These are phyloP conservation scores for Takifugu rubripes DNA, from an alignment of 2,797 vertebrate genomes.

Conservation along the genomic window DNA sequence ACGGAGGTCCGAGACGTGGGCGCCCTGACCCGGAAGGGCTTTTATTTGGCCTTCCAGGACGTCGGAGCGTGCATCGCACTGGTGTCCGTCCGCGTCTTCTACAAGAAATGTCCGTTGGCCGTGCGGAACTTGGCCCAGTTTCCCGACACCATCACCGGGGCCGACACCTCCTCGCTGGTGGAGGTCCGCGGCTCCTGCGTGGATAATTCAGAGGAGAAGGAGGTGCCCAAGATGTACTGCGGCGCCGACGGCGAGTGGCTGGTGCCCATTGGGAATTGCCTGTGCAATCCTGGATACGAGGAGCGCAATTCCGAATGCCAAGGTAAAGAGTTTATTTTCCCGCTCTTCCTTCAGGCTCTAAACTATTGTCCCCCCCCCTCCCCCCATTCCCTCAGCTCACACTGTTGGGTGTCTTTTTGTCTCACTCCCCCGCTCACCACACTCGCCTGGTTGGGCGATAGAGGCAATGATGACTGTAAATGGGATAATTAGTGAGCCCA, in stretches of 20 bases:
- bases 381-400: conserved; percentile 9
- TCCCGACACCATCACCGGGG: conserved; percentile 93
- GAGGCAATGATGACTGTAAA: conserved; percentile 77
- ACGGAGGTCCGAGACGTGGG: conserved; percentile 94
- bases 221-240: conserved; percentile 99
- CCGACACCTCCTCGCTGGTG: conserved; percentile 94
- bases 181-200: conserved; percentile 96
- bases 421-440: conserved; percentile 8
- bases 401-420: conserved; percentile 30
- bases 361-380: conserved; percentile 15
- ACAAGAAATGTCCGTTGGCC: conserved; percentile 92
- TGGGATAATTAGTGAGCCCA: conserved; percentile 83
- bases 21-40: conserved; percentile 86
- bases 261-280: conserved; percentile 96
- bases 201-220: conserved; percentile 95
- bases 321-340: conserved; percentile 76
- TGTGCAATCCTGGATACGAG: conserved; percentile 94
- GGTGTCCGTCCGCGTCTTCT: conserved; percentile 93
- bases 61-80: conserved; percentile 95
- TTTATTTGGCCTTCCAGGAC: conserved; percentile 97
- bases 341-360: conserved; percentile 8
- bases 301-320: conserved; percentile 90
- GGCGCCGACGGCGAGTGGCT: conserved; percentile 97
- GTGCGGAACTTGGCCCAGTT: conserved; percentile 95
- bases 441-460: conserved; percentile 67